Conservation (phyloP, 2,113 vertebrate genomes). For the Cyanoramphus novaezelandiae region DNA sequence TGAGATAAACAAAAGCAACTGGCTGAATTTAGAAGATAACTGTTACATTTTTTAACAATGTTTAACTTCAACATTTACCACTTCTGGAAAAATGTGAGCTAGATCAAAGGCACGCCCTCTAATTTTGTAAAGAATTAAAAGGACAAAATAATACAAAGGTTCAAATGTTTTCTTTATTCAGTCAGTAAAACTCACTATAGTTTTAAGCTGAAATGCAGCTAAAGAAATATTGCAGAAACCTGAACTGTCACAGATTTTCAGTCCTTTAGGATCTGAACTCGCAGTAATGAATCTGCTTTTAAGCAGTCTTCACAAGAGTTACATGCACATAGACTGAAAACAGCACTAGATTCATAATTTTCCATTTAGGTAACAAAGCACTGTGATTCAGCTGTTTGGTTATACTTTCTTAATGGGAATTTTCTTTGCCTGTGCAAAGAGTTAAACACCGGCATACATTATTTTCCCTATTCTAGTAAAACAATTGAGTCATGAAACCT, state of each 20-base stretch:
- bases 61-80: background rate
- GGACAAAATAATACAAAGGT: background rate
- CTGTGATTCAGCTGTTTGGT: fast-evolving
- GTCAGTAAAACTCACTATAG: background rate
- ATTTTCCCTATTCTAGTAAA: background rate
- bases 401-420: background rate
- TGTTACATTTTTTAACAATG: background rate
- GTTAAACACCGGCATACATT: background rate
- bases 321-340: background rate
- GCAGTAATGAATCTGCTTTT: background rate
- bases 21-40: background rate
- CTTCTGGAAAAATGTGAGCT: background rate
- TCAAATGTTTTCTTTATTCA: background rate
- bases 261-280: background rate
- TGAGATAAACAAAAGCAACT: background rate
- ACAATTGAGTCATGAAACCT: background rate
- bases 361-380: background rate
- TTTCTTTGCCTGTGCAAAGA: background rate
- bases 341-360: background rate
- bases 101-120: background rate
- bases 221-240: background rate
- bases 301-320: background rate
- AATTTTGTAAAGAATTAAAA: background rate
- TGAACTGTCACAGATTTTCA: background rate
- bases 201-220: background rate